These are phyloP conservation scores for Chaetophractus vellerosus DNA, from an alignment of 2,797 vertebrate genomes.

Conservation along the genomic window DNA sequence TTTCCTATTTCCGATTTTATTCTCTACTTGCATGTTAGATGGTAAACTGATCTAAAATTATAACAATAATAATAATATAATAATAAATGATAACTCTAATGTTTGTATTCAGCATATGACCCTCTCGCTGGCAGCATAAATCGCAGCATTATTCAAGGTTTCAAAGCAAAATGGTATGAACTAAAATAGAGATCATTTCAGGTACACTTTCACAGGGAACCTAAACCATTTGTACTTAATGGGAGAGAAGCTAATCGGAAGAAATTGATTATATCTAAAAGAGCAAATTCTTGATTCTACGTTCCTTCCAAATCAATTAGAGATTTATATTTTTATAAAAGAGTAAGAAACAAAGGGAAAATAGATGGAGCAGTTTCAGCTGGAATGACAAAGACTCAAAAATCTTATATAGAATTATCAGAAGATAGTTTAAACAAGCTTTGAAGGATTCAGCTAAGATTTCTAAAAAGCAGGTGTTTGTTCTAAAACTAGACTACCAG, in stretches of 20 bases:
- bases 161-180: neutral
- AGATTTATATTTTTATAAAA: constrained; percentile 50
- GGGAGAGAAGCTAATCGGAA: neutral
- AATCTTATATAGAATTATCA: constrained; percentile 79
- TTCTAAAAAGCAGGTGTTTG: constrained; percentile 90
- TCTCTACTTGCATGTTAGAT: neutral
- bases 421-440: constrained; percentile 84
- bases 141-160: neutral
- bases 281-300: neutral
- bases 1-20: constrained; percentile 38
- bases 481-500: constrained; percentile 88
- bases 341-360: constrained; percentile 69
- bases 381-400: constrained; percentile 84
- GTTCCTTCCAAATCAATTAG: constrained; percentile 1
- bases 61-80: neutral
- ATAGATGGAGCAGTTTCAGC: constrained; percentile 67
- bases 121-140: neutral
- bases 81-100: neutral
- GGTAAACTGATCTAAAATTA: neutral
- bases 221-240: constrained; percentile 5
- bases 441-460: constrained; percentile 86
- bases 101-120: neutral
- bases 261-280: neutral
- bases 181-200: constrained; percentile 25
- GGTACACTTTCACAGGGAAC: constrained; percentile 15